Evolutionary conservation across 2,797 vertebrate genomes (phyloP).

Genomic region (Gadopsis marmoratus): DNA sequence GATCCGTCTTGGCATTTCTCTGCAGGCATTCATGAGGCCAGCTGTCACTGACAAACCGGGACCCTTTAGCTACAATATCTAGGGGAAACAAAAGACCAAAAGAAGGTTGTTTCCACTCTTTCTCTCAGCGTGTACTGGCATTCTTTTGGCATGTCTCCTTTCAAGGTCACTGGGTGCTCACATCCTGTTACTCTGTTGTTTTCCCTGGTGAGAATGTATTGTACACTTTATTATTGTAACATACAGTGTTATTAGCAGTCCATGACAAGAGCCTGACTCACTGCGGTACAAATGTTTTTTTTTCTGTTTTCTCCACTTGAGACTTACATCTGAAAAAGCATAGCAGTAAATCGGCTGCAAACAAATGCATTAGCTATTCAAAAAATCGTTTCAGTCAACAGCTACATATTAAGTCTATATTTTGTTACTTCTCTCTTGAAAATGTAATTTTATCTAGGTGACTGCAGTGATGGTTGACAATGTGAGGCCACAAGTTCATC

Average conservation of each 20-base stretch:
- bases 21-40: slow-evolving; percentile 71
- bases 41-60: slow-evolving; percentile 74
- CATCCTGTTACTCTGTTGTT: slow-evolving; percentile 2
- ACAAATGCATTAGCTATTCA: background rate
- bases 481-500: slow-evolving; percentile 4
- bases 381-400: background rate
- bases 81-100: slow-evolving; percentile 48
- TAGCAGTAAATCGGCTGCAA: too few species aligned
- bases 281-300: background rate
- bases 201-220: slow-evolving; percentile 31
- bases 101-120: slow-evolving; percentile 45
- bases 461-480: background rate
- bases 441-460: background rate
- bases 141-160: slow-evolving; percentile 18
- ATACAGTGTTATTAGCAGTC: background rate
- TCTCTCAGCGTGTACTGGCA: background rate
- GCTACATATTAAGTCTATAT: background rate
- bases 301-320: background rate
- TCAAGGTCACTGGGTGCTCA: slow-evolving; percentile 56
- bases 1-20: slow-evolving; percentile 75
- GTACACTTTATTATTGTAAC: background rate
- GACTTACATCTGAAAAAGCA: background rate
- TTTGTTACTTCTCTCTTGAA: background rate
- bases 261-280: background rate
- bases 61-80: slow-evolving; percentile 63